Percentiles rank a stretch among this genome's conserved stretches.
phyloP scores from a whole-genome alignment of 2,113 vertebrate species.

The Benitochromis conjunctus region DNA sequence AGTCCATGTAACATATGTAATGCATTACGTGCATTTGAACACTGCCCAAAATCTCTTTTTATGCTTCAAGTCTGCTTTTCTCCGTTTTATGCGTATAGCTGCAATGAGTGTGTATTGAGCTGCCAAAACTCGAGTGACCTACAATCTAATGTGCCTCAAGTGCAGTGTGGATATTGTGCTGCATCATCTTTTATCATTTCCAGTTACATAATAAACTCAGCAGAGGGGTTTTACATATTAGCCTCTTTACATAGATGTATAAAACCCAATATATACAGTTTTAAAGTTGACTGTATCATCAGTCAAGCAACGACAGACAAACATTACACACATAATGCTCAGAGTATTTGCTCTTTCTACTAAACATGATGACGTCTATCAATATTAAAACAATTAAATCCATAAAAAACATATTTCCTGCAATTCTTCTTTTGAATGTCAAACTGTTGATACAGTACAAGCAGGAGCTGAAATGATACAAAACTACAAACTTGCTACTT shows the following conservation, averaged over 20 bases:
- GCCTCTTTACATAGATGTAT: neutral
- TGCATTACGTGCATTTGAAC: neutral
- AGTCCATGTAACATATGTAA: neutral
- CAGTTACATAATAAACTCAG: neutral
- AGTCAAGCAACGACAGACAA: neutral
- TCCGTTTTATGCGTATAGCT: neutral
- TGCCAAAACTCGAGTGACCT: neutral
- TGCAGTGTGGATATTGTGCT: neutral
- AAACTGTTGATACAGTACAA: neutral
- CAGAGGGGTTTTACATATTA: accelerated
- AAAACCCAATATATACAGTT: neutral
- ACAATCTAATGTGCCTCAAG: neutral
- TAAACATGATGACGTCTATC: neutral
- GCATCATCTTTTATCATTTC: neutral
- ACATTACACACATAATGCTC: accelerated
- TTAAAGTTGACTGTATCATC: neutral
- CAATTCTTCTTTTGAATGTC: neutral
- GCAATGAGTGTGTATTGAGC: neutral
- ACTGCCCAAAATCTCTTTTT: neutral
- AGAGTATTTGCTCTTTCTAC: neutral
- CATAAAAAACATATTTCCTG: neutral
- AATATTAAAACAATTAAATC: neutral
- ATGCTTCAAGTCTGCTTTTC: neutral
- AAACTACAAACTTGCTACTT: too few relatives aligned
- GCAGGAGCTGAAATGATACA: neutral